Conservation (phyloP, 2,113 vertebrate genomes). For the Odobenus rosmarus region DNA sequence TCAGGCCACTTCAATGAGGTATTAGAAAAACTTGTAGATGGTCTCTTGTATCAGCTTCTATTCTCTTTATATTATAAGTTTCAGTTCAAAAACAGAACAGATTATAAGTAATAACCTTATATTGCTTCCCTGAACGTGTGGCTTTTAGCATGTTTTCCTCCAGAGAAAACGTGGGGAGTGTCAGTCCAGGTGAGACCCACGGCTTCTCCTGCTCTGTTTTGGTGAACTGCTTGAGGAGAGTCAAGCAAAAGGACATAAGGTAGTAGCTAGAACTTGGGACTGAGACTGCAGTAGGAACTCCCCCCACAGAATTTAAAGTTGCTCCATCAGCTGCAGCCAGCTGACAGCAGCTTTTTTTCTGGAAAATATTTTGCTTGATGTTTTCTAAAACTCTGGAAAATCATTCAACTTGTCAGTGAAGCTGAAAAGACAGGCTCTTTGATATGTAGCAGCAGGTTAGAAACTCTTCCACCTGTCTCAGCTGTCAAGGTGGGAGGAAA, state of each 20-base stretch:
- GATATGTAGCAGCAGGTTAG: conserved; percentile 33
- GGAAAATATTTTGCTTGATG: conserved; percentile 39
- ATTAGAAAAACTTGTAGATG: not conserved
- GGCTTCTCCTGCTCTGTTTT: not conserved
- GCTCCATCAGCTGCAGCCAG: not conserved
- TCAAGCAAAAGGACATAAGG: not conserved
- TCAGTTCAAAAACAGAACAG: not conserved
- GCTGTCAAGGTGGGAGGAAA: conserved; percentile 36
- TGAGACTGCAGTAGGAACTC: not conserved
- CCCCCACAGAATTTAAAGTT: not conserved
- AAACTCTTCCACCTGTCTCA: conserved; percentile 16
- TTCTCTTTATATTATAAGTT: not conserved
- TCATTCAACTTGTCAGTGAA: conserved; percentile 52
- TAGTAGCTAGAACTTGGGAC: not conserved
- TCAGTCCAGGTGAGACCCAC: not conserved
- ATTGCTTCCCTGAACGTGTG: not conserved
- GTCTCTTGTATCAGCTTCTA: not conserved
- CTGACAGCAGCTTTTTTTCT: not conserved
- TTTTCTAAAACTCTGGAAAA: conserved; percentile 55
- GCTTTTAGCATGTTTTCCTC: not conserved
- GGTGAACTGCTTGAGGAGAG: not conserved
- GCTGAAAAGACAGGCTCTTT: conserved; percentile 54
- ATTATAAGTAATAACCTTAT: not conserved
- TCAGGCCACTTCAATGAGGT: not conserved
- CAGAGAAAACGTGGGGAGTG: not conserved